These are phyloP conservation scores for Drosophila maculinotata DNA, from an alignment of 2,888 invertebrate species.

Conservation along the genomic window DNA sequence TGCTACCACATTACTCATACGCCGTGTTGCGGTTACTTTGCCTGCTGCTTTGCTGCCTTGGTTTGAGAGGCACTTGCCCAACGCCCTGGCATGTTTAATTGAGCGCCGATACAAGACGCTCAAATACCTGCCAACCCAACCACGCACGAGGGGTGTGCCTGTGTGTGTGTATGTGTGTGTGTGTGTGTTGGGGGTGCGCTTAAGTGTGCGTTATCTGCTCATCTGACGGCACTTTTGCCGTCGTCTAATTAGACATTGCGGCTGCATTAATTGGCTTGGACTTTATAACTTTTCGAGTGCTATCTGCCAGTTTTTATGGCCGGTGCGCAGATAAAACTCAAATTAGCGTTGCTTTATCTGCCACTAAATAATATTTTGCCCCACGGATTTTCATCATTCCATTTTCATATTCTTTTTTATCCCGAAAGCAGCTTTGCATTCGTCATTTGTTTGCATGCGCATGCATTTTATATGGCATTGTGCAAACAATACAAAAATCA, in stretches of 20 bases:
- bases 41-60: too few species aligned
- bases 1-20: constrained; percentile 69
- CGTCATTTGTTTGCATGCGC: constrained; percentile 46
- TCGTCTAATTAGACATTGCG: constrained; percentile 76
- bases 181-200: constrained; percentile 13
- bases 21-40: constrained; percentile 51
- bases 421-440: constrained; percentile 68
- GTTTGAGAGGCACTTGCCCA: constrained; percentile 51
- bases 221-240: constrained; percentile 60
- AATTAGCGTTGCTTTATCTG: constrained; percentile 63
- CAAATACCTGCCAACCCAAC: constrained; percentile 7
- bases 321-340: constrained; percentile 61
- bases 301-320: constrained; percentile 46
- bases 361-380: constrained; percentile 12
- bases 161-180: constrained; percentile 27
- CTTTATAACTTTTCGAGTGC: constrained; percentile 66
- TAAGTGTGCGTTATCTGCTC: constrained; percentile 63
- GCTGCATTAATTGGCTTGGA: constrained; percentile 74
- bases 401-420: constrained; percentile 18
- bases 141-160: neutral
- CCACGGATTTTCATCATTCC: constrained; percentile 53
- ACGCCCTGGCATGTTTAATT: constrained; percentile 64
- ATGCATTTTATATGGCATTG: constrained; percentile 56
- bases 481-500: constrained; percentile 66
- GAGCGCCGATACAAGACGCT: constrained; percentile 38